phyloP scores from a whole-genome alignment of 2,888 invertebrate species.

The Meteorus colon region DNA sequence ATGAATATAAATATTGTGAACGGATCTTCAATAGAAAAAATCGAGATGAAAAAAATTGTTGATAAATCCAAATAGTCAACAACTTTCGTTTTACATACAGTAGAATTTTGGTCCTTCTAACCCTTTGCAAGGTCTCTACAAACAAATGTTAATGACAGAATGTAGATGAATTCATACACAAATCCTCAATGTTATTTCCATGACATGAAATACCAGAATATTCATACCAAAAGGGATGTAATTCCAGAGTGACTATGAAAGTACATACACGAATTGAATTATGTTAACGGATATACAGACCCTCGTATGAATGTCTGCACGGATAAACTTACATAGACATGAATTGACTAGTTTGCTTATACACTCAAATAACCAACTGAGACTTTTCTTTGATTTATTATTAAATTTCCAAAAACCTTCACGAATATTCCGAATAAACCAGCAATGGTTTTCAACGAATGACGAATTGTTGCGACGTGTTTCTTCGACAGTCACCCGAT shows the following conservation, averaged over 20 bases:
- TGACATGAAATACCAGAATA: not conserved
- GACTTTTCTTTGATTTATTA: conserved; percentile 23
- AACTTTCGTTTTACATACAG: too few relatives aligned
- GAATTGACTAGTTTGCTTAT: not conserved
- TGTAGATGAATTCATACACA: not conserved
- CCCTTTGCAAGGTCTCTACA: too few relatives aligned
- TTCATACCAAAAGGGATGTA: not conserved
- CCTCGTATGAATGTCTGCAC: not conserved
- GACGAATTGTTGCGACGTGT: conserved; percentile 10
- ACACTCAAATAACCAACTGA: not conserved
- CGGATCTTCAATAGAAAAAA: too few relatives aligned
- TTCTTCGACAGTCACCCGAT: not conserved
- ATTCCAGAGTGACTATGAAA: not conserved
- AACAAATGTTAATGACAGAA: too few relatives aligned
- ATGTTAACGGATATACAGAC: not conserved
- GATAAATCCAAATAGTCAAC: too few relatives aligned
- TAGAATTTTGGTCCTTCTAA: too few relatives aligned
- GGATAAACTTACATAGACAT: not conserved
- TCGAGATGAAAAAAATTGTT: too few relatives aligned
- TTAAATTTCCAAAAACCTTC: conserved; percentile 6
- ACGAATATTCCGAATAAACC: conserved; percentile 14
- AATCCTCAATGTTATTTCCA: not conserved
- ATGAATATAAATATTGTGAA: too few relatives aligned
- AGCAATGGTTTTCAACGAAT: not conserved
- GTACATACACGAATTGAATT: not conserved